These are phyloP conservation scores for Dicaeum eximium DNA, from an alignment of 2,113 vertebrate species.

Conservation along the genomic window DNA sequence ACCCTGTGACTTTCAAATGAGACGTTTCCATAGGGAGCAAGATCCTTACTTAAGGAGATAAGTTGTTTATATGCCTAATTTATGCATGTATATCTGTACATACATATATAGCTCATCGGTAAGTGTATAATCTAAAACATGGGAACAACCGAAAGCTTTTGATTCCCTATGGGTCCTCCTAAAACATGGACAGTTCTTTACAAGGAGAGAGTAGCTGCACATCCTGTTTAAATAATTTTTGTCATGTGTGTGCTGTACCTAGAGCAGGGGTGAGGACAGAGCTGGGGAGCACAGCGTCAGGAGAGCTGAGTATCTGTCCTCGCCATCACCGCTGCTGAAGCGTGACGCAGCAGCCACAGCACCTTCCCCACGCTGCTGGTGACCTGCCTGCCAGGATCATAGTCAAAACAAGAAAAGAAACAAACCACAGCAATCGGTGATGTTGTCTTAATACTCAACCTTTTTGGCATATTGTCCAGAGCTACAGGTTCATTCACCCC, in stretches of 20 bases:
- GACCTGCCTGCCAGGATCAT: background rate
- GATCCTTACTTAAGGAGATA: background rate
- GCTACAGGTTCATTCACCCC: background rate
- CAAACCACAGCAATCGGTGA: background rate
- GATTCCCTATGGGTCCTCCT: background rate
- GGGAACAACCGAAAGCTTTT: background rate
- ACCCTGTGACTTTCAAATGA: background rate
- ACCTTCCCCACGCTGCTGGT: background rate
- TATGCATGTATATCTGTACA: background rate
- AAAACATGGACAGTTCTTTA: background rate
- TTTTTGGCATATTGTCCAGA: background rate
- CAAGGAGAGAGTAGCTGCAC: background rate
- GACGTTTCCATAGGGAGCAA: background rate
- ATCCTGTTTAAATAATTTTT: background rate
- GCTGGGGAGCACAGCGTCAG: fast-evolving
- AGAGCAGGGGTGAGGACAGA: background rate
- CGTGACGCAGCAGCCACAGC: background rate
- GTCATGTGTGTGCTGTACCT: fast-evolving
- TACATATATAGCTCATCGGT: fast-evolving
- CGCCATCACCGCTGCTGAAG: fast-evolving
- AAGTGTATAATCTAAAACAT: background rate
- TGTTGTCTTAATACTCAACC: background rate
- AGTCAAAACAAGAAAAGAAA: background rate
- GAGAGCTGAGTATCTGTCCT: background rate
- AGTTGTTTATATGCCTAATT: background rate